Base-by-base conservation (phyloP, 2,888 invertebrate genomes). In the Phaedon cochleariae region DNA sequence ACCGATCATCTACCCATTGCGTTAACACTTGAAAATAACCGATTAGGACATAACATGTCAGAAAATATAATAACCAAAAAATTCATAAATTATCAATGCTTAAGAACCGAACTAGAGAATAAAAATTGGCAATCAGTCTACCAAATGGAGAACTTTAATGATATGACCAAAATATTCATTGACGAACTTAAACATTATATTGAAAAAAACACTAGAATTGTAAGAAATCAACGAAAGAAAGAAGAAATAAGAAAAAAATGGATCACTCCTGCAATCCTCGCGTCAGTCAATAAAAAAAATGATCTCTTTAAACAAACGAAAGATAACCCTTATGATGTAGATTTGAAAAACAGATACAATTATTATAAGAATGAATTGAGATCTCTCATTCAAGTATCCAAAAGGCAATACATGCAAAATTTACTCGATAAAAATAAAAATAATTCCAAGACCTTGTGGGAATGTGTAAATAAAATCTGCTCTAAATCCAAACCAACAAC, bases 161-260 rank as follows among this genome's bases (percentile, higher is more conserved):
- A 51, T 1, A 51, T 29, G 6, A 7, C 51, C 7, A n/a, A 12
- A 26, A 12, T 6, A 9, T 15, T 51, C 12, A n/a, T 29, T 0
- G 3, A 9, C 20, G n/a, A 29, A 51, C 15, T 29, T 2, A 29
- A 51, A 51, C 2, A 22, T 7, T 22, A n/a, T 0, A 22, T 51
- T 51, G 29, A 29, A 51, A 22, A 26, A 22, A 29, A 15, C 6
- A 12, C 17, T 6, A 51, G 15, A 22, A n/a, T 51, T n/a, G n/a
- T n/a, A n/a, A n/a, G 22, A 5, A 51, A 51, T 51, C 0, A 51
- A 51, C n/a, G n/a, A 51, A 51, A 29, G 2, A 51, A 51, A 51
- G n/a, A 26, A 1, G 6, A 22, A 9, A 9, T n/a, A 3, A 51
- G 29, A 6, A 26, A 2, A 4, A 51, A 51, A 51, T 51, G 29